Conservation (phyloP, 2,797 vertebrate genomes). For the Sciurus vulgaris region DNA sequence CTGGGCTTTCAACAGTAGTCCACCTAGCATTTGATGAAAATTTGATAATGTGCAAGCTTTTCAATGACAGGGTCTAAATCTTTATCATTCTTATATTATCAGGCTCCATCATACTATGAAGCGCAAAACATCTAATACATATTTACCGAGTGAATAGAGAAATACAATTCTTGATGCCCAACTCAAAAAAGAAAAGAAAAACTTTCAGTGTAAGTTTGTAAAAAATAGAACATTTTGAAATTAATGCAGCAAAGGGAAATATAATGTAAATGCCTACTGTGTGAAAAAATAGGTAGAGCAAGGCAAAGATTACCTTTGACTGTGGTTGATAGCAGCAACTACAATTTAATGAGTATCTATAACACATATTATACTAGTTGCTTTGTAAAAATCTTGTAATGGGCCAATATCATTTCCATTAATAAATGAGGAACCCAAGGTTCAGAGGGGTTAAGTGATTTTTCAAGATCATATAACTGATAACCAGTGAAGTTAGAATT, state of each 20-base stretch:
- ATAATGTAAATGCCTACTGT: not conserved
- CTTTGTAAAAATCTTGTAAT: not conserved
- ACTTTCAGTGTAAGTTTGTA: not conserved
- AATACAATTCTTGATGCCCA: not conserved
- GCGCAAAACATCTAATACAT: not conserved
- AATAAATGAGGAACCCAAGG: constrained; percentile 3
- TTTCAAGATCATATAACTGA: not conserved
- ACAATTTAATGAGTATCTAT: not conserved
- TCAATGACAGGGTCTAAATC: not conserved
- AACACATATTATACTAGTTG: not conserved
- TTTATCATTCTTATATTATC: not conserved
- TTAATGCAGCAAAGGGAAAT: not conserved
- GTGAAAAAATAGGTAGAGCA: not conserved
- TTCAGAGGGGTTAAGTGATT: constrained; percentile 25
- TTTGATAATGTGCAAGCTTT: not conserved
- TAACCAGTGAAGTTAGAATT: not conserved
- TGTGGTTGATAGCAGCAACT: not conserved
- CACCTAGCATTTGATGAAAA: not conserved
- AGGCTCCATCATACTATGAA: not conserved
- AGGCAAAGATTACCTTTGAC: not conserved
- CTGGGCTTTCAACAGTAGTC: not conserved
- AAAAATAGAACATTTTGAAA: constrained; percentile 23
- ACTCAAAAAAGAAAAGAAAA: not conserved
- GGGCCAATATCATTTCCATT: not conserved
- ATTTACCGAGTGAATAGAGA: constrained; percentile 1